Percentiles rank a stretch among this genome's conserved stretches.
These are phyloP conservation scores for Allochrocebus solatus DNA, from an alignment of 2,797 vertebrate species.

Conservation along the genomic window DNA sequence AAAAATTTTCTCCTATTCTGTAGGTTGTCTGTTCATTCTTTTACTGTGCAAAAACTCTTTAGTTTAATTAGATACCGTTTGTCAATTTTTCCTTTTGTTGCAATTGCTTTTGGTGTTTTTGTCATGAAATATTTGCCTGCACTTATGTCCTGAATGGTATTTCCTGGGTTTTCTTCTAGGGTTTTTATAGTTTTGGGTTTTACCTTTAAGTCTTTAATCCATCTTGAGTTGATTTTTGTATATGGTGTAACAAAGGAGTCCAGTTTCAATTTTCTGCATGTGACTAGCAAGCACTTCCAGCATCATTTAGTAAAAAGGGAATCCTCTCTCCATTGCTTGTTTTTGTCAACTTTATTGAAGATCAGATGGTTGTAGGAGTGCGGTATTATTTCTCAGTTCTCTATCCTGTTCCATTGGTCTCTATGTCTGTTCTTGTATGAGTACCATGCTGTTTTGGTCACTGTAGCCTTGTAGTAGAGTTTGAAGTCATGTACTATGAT, in stretches of 20 bases:
- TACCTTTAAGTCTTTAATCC: not conserved
- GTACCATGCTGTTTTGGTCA: not conserved
- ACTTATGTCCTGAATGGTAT: not conserved
- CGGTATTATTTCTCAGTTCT: not conserved
- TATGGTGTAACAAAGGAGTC: not conserved
- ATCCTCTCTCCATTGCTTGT: not conserved
- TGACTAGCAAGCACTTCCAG: not conserved
- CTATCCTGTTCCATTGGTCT: not conserved
- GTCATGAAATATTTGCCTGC: not conserved
- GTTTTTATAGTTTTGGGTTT: not conserved
- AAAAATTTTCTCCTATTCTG: not conserved
- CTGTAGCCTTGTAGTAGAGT: not conserved
- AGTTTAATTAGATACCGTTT: not conserved
- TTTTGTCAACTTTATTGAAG: not conserved
- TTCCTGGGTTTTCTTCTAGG: not conserved
- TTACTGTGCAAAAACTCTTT: not conserved
- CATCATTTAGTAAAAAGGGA: not conserved
- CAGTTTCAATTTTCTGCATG: not conserved
- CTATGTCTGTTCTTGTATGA: not conserved
- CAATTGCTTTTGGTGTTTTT: not conserved
- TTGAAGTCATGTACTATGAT: not conserved
- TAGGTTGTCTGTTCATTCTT: not conserved
- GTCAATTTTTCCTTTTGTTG: not conserved
- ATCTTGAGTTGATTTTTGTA: not conserved
- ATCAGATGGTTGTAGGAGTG: not conserved